These are phyloP conservation scores for Potamarius usumacintae DNA, from an alignment of 2,113 vertebrate genomes.

Conservation along the genomic window DNA sequence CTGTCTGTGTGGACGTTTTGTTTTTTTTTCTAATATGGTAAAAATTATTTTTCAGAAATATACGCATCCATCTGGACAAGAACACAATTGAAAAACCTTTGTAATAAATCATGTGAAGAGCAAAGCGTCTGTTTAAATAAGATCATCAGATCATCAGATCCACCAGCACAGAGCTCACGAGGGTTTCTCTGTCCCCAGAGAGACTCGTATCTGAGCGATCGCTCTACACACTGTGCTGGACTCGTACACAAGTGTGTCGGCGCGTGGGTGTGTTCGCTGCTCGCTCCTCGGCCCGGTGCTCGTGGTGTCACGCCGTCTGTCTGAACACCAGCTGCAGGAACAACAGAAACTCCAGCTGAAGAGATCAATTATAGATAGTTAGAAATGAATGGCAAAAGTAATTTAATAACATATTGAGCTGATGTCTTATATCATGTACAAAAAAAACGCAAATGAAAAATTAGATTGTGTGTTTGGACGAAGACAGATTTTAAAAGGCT, in stretches of 20 bases:
- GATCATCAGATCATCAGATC: conserved; percentile 16
- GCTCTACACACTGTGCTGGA: not conserved
- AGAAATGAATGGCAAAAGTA: conserved; percentile 81
- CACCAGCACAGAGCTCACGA: too few species aligned
- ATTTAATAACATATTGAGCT: conserved; percentile 84
- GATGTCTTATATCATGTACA: conserved; percentile 79
- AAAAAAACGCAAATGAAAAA: conserved; percentile 77
- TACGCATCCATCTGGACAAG: not conserved
- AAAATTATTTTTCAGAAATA: not conserved
- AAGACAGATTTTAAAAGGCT: conserved; percentile 74
- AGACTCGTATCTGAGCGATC: conserved; percentile 29
- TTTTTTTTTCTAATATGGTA: too few species aligned
- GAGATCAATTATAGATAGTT: conserved; percentile 86
- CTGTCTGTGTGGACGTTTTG: too few species aligned
- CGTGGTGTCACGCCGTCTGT: conserved; percentile 72
- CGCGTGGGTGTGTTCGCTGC: conserved; percentile 30
- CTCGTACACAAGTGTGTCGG: conserved; percentile 15
- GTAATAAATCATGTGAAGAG: not conserved
- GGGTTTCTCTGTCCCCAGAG: not conserved
- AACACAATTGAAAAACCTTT: too few species aligned
- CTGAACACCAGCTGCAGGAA: conserved; percentile 72
- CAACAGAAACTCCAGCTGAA: conserved; percentile 79
- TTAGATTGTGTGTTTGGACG: conserved; percentile 79
- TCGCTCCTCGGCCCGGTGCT: conserved; percentile 56
- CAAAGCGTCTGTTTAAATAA: not conserved